Conservation (phyloP, 2,888 invertebrate species). For the Agrotis clavis region DNA sequence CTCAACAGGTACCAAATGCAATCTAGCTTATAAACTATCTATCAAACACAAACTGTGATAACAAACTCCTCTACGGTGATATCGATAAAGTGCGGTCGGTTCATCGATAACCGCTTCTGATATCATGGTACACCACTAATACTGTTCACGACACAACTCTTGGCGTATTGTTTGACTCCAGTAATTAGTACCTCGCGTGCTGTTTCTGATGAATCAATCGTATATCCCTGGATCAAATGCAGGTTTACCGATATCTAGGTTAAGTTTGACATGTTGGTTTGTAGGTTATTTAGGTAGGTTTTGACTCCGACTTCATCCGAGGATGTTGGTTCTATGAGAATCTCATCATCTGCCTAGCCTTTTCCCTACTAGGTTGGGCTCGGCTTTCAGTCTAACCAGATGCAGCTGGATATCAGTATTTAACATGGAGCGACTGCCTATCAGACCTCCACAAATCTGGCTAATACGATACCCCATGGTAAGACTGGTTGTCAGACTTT, state of each 20-base stretch:
- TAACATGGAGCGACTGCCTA: no score
- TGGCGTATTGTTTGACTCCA: constrained; percentile 60
- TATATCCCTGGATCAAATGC: constrained; percentile 34
- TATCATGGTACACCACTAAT: constrained; percentile 54
- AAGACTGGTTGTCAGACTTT: no score
- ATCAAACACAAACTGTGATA: background rate
- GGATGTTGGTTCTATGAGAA: no score
- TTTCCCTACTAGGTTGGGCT: no score
- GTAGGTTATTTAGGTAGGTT: no score
- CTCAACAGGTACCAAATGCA: background rate
- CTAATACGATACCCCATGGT: no score
- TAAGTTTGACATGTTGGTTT: background rate
- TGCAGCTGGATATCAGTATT: no score
- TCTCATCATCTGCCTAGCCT: no score
- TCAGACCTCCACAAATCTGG: no score
- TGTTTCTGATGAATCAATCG: constrained; percentile 61
- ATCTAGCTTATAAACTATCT: constrained; percentile 20
- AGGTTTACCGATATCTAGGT: constrained; percentile 19
- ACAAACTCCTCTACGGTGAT: background rate
- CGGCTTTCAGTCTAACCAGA: no score
- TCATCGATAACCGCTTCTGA: constrained; percentile 43
- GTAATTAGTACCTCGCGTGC: constrained; percentile 67
- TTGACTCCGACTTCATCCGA: no score
- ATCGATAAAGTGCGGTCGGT: background rate
- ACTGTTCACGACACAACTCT: constrained; percentile 42